A percentile compares a stretch with the other conserved stretches of the same genome.
Conservation (phyloP, 2,113 vertebrate species). For the Platysternon megacephalum region DNA sequence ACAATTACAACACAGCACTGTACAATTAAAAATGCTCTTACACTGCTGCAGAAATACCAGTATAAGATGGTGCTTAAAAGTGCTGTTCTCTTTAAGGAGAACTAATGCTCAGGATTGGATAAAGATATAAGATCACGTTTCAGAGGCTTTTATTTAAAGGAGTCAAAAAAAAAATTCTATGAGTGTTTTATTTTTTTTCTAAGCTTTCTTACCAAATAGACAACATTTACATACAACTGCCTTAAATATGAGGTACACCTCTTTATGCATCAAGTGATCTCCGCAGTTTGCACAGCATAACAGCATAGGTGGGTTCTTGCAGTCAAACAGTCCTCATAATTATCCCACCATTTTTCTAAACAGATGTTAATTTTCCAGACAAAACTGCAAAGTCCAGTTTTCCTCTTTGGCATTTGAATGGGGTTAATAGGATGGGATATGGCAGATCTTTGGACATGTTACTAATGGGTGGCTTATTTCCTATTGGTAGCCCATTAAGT, state of each 20-base stretch:
- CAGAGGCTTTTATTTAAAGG: neutral
- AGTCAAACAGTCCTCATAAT: neutral
- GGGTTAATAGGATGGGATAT: neutral
- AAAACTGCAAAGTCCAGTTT: neutral
- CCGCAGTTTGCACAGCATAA: neutral
- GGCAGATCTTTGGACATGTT: neutral
- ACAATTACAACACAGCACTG: neutral
- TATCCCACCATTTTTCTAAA: neutral
- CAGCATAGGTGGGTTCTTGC: neutral
- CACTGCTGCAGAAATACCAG: neutral
- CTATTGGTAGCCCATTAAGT: neutral
- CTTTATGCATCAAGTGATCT: too few species aligned
- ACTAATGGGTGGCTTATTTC: neutral
- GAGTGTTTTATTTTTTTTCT: neutral
- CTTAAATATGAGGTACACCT: neutral
- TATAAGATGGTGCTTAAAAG: neutral
- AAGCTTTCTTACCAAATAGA: neutral
- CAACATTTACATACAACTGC: neutral
- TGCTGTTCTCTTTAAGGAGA: neutral
- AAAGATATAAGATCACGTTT: neutral
- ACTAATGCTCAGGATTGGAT: neutral
- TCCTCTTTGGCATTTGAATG: neutral
- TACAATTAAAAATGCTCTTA: neutral
- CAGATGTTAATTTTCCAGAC: neutral
- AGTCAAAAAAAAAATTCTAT: neutral